These are phyloP conservation scores for Pterostichus madidus DNA, from an alignment of 2,888 invertebrate species.

Conservation along the genomic window DNA sequence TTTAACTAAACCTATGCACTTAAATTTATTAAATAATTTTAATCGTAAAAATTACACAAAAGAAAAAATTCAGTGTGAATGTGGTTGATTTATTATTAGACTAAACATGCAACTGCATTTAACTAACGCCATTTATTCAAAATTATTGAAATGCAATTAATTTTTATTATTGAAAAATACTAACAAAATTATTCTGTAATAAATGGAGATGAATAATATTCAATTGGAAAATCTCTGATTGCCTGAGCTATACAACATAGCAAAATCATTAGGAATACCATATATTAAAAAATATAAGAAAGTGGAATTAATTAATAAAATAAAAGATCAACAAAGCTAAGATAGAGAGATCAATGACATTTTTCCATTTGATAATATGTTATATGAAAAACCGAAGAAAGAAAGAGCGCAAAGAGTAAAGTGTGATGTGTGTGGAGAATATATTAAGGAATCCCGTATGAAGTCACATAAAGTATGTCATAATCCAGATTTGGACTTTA, in stretches of 20 bases:
- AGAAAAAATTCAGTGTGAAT: too few species aligned
- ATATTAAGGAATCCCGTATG: slow-evolving; percentile 56
- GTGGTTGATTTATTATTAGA: too few species aligned
- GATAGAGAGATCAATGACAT: slow-evolving; percentile 58
- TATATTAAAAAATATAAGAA: slow-evolving; percentile 59
- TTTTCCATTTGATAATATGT: slow-evolving; percentile 60
- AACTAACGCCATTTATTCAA: too few species aligned
- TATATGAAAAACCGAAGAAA: slow-evolving; percentile 29
- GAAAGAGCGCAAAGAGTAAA: slow-evolving; percentile 60
- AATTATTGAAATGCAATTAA: too few species aligned
- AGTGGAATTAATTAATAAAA: slow-evolving; percentile 54
- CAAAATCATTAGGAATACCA: slow-evolving; percentile 29
- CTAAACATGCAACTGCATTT: too few species aligned
- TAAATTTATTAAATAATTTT: too few species aligned
- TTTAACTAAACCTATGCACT: too few species aligned
- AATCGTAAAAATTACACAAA: too few species aligned
- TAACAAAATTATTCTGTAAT: neutral
- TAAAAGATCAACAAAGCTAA: slow-evolving; percentile 29
- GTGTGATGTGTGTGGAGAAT: slow-evolving; percentile 59
- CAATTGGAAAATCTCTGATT: neutral
- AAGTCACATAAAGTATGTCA: slow-evolving; percentile 52
- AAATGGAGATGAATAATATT: slow-evolving; percentile 19
- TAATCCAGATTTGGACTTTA: slow-evolving; percentile 56
- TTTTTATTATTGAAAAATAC: too few species aligned
- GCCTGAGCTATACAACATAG: slow-evolving; percentile 27